These are phyloP conservation scores for Loris lydekkerianus DNA, from an alignment of 2,797 vertebrate species.

Conservation along the genomic window DNA sequence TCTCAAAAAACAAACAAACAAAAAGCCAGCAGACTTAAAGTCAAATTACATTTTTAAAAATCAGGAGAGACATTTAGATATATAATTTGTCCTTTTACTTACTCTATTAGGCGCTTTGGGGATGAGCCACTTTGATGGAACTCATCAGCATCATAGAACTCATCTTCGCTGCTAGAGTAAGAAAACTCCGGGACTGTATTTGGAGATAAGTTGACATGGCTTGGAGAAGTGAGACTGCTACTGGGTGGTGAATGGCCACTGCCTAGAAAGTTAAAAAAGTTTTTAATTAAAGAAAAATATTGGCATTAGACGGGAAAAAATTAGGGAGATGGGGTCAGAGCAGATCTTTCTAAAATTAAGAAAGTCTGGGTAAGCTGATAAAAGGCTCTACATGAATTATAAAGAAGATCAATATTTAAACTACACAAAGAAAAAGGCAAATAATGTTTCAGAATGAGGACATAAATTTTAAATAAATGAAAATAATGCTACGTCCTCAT, in stretches of 20 bases:
- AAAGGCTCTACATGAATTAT: slow-evolving; percentile 12
- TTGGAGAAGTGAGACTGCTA: slow-evolving; percentile 96
- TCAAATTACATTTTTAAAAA: slow-evolving; percentile 60
- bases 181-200: slow-evolving; percentile 99
- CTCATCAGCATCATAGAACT: slow-evolving; percentile 99
- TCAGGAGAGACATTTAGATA: background rate
- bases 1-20: too few relatives aligned
- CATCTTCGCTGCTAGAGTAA: slow-evolving; percentile 99
- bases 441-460: background rate
- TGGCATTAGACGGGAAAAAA: background rate
- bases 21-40: background rate
- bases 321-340: background rate
- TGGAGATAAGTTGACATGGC: slow-evolving; percentile 96
- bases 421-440: slow-evolving; percentile 55
- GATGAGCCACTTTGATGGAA: slow-evolving; percentile 97
- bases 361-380: slow-evolving; percentile 47
- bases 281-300: slow-evolving; percentile 60
- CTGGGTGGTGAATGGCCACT: slow-evolving; percentile 96
- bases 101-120: slow-evolving; percentile 96
- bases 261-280: slow-evolving; percentile 86
- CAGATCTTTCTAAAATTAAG: slow-evolving; percentile 44
- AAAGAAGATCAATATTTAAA: slow-evolving; percentile 67
- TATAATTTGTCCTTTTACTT: slow-evolving; percentile 87
- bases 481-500: background rate
- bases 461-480: slow-evolving; percentile 44